Conservation (phyloP, 2,888 invertebrate genomes). For the Andrena dorsata region DNA sequence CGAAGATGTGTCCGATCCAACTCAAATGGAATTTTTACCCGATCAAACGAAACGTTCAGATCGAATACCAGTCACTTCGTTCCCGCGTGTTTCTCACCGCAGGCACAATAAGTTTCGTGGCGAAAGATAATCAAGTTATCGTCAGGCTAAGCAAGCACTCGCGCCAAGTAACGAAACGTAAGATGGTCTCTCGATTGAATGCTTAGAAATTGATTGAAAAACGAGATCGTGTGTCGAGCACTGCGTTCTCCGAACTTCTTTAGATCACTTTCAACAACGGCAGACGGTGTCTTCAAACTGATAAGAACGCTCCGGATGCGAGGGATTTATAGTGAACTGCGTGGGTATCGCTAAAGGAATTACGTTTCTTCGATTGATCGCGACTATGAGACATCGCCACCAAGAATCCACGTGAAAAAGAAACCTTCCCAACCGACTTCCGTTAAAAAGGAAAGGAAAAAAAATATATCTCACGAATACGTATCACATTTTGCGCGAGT, state of each 20-base stretch:
- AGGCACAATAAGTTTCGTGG: too few relatives aligned
- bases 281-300: constrained; percentile 79
- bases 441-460: background rate
- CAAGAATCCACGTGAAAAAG: constrained; percentile 13
- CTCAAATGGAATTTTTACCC: background rate
- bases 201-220: constrained; percentile 13
- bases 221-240: constrained; percentile 48
- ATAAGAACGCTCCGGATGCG: constrained; percentile 75
- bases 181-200: background rate
- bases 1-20: background rate
- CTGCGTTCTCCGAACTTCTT: constrained; percentile 43
- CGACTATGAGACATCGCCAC: constrained; percentile 42
- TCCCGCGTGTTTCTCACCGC: background rate
- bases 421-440: constrained; percentile 3
- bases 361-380: constrained; percentile 61
- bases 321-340: constrained; percentile 69
- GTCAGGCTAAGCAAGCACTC: constrained; percentile 6
- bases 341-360: constrained; percentile 66
- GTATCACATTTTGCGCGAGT: background rate
- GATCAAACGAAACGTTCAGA: background rate
- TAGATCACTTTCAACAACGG: constrained; percentile 66
- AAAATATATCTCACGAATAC: too few relatives aligned
- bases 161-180: background rate
- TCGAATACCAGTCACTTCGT: background rate
- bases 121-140: background rate